Conservation (phyloP, 2,797 vertebrate genomes). For the Manis javanica region DNA sequence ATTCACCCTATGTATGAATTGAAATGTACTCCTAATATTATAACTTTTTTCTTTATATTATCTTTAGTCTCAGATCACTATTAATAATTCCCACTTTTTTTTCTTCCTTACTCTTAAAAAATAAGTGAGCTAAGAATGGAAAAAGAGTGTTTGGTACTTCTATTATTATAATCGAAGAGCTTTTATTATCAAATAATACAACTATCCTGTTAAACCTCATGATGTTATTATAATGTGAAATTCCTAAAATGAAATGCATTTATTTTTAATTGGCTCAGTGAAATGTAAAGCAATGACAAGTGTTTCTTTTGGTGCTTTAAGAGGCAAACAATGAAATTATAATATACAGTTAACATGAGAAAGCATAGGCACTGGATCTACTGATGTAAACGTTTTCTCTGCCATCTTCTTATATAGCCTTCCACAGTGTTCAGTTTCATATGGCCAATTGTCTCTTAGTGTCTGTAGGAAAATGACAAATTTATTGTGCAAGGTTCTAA, state of each 20-base stretch:
- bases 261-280: constrained; percentile 1
- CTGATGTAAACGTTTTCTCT: constrained; percentile 30
- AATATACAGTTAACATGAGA: not conserved
- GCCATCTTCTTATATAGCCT: constrained; percentile 7
- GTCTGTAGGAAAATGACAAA: not conserved
- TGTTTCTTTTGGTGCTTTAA: not conserved
- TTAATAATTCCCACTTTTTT: not conserved
- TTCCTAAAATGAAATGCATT: constrained; percentile 27
- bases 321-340: not conserved
- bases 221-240: constrained; percentile 25
- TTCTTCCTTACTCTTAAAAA: constrained; percentile 40
- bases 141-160: not conserved
- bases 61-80: not conserved
- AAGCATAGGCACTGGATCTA: not conserved
- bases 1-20: not conserved
- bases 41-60: constrained; percentile 43
- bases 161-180: not conserved
- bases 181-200: constrained; percentile 32
- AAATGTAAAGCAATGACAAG: not conserved
- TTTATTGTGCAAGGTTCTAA: not conserved
- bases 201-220: not conserved
- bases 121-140: constrained; percentile 31
- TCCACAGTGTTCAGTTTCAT: not conserved
- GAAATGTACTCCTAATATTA: constrained; percentile 19
- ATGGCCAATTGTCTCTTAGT: not conserved